Conservation (phyloP, 2,888 invertebrate genomes). For the Bimastos eiseni region DNA sequence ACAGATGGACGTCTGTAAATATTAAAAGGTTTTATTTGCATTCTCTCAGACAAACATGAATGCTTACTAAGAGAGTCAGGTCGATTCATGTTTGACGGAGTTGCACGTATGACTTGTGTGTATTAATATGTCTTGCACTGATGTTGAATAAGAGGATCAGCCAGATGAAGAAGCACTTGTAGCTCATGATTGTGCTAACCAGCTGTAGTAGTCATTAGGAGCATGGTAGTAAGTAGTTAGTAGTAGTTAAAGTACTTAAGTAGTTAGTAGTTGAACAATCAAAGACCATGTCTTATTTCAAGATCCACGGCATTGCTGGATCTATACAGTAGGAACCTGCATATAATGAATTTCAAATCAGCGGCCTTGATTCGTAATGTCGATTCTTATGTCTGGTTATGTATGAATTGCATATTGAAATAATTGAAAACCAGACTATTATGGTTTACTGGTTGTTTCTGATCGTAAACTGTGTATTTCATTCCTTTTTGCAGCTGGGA, state of each 20-base stretch:
- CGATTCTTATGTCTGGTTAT: neutral
- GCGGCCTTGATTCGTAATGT: neutral
- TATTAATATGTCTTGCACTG: neutral
- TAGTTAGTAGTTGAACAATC: neutral
- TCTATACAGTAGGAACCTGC: neutral
- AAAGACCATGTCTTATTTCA: no score
- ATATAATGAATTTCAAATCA: neutral
- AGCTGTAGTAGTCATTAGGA: neutral
- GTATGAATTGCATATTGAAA: neutral
- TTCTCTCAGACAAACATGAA: neutral
- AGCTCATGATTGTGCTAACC: neutral
- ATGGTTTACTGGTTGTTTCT: neutral
- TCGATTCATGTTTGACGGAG: neutral
- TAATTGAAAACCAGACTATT: neutral
- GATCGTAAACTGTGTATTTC: neutral
- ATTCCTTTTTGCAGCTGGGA: constrained; percentile 79
- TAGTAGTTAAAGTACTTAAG: no score
- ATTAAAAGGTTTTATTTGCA: neutral
- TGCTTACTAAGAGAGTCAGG: neutral
- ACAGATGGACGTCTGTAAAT: neutral
- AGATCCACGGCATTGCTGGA: neutral
- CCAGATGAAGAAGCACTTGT: neutral
- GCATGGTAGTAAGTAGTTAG: no score
- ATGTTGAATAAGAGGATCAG: neutral
- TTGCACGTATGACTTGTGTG: neutral